phyloP scores from a whole-genome alignment of 2,888 invertebrate genomes.

The Zaprionus bogoriensis region DNA sequence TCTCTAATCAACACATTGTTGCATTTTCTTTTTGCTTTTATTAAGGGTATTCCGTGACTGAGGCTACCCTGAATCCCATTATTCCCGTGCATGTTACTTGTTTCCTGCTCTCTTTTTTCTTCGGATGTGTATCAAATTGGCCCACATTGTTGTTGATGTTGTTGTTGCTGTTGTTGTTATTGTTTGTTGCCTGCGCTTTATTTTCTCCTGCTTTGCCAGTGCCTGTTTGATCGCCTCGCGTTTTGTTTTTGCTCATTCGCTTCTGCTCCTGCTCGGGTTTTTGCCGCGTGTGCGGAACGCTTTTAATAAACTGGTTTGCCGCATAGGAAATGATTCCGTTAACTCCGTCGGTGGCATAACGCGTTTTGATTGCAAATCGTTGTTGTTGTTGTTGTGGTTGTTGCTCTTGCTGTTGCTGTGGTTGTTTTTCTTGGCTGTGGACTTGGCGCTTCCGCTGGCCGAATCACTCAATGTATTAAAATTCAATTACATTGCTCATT shows the following conservation, averaged over 20 bases:
- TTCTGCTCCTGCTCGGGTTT: not conserved
- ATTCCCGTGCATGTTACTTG: not conserved
- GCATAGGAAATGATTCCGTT: constrained; percentile 59
- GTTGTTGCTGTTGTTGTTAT: constrained; percentile 25
- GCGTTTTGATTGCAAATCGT: constrained; percentile 45
- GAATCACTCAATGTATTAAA: constrained; percentile 32
- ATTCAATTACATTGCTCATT: constrained; percentile 55
- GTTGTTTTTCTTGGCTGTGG: not conserved
- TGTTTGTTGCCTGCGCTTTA: constrained; percentile 25
- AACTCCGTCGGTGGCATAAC: constrained; percentile 44
- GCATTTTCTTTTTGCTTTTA: not conserved
- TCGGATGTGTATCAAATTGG: constrained; percentile 49
- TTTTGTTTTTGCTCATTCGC: constrained; percentile 42
- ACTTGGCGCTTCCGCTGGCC: not conserved
- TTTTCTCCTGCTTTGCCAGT: not conserved
- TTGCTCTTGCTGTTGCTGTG: constrained; percentile 3
- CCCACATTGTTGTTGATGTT: constrained; percentile 30
- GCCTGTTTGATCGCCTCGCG: constrained; percentile 31
- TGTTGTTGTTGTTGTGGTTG: constrained; percentile 4
- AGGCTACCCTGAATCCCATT: not conserved
- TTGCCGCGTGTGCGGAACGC: constrained; percentile 32
- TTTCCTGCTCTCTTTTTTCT: not conserved
- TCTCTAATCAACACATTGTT: too few relatives aligned
- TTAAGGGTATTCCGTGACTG: constrained; percentile 5
- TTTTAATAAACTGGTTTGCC: constrained; percentile 68